Conservation (phyloP, 2,888 invertebrate species). For the Melinaea menophilus region DNA sequence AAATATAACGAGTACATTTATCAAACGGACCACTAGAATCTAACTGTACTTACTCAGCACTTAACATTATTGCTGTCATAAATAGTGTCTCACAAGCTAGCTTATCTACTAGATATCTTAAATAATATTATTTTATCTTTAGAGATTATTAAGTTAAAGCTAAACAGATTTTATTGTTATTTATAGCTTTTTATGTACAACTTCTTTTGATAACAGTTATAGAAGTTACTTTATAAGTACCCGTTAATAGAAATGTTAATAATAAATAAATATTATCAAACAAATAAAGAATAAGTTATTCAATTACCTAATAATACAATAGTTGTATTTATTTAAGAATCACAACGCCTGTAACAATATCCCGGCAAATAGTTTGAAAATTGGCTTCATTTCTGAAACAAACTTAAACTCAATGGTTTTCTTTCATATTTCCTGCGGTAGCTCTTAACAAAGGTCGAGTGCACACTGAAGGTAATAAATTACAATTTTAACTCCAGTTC, state of each 20-base stretch:
- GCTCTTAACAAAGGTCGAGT: conserved; percentile 23
- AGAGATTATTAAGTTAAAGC: no score
- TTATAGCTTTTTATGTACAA: no score
- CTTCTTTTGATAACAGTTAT: no score
- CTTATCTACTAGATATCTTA: background rate
- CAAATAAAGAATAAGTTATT: no score
- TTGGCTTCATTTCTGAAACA: conserved; percentile 28
- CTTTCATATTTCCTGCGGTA: conserved; percentile 27
- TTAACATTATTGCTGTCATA: conserved; percentile 38
- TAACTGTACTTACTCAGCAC: conserved; percentile 32
- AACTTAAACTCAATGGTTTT: conserved; percentile 30
- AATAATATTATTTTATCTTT: background rate
- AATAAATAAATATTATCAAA: no score
- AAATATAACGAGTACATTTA: conserved; percentile 16
- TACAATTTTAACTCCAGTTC: background rate
- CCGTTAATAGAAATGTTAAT: no score
- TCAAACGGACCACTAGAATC: conserved; percentile 28
- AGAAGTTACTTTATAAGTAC: no score
- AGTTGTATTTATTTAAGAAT: background rate
- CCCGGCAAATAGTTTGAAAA: conserved; percentile 23
- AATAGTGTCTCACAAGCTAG: conserved; percentile 28
- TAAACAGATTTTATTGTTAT: no score
- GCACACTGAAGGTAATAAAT: conserved; percentile 15
- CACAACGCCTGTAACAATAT: conserved; percentile 18
- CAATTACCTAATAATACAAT: no score